Evolutionary conservation across 2,888 invertebrate genomes (phyloP), one percentile per base, ranked within the genome.

Genomic region (Oscheius sp.): DNA sequence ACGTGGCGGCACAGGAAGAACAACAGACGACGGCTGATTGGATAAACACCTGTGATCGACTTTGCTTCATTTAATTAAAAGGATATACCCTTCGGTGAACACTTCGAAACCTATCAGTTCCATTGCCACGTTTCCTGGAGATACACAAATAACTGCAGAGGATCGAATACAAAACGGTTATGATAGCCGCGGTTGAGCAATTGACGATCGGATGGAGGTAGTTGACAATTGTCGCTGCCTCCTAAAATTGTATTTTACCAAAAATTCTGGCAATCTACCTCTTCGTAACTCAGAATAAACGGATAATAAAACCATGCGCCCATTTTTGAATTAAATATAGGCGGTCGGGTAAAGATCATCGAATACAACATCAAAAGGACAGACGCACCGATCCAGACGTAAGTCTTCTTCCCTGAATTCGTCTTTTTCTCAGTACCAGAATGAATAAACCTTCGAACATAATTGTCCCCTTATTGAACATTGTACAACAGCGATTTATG

Each of bases 221-320:
- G 52, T 66, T 66, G 25, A 66, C 35, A 27, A 66, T 66, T 25
- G 52, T 66, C 9, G 49, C 29, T 1, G 52, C 35, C 25, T 66
- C 66, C 66, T 66, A 35, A 27, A 66, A 29, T 45, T n/a, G n/a
- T n/a, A n/a, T n/a, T n/a, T n/a, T n/a, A n/a, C n/a, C n/a, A 63
- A 35, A 45, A 45, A 41, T 27, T 12, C 12, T 29, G 21, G 9
- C 5, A 64, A 16, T n/a, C 21, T 29, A 66, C 66, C 53, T 49
- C 49, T 16, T 66, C 52, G n/a, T 52, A 66, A 25, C 49, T 49
- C 12, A 29, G 1, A 18, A 66, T 66, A 21, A 66, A 66, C 6
- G 66, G 66, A 18, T 66, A 66, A 18, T 66, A 66, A 18, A 66
- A 66, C 66, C 66, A 66, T 1, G 66, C 66, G 21, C 66, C 66